A percentile compares a stretch with the other conserved stretches of the same genome.
These are phyloP conservation scores for Hormiphora californensis DNA, from an alignment of 37 sponge, comb jelly and placozoan genomes.

Conservation along the genomic window DNA sequence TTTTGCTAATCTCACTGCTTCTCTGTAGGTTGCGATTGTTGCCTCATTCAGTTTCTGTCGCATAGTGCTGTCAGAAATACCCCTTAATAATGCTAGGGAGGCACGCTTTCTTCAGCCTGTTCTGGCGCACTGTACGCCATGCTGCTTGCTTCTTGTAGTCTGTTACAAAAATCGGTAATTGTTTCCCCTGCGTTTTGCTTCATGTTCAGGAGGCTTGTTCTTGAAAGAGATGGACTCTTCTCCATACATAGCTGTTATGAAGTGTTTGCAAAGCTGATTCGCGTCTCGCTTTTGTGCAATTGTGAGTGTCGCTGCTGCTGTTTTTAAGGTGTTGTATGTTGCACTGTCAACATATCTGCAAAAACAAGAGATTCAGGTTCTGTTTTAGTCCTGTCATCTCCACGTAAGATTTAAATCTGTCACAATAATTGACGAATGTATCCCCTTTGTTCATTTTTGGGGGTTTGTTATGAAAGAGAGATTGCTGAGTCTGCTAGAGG, in stretches of 20 bases:
- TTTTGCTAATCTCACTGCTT: constrained; percentile 7
- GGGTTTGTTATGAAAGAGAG: too few species aligned
- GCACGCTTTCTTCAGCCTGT: neutral
- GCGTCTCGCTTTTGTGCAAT: neutral
- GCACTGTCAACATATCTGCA: too few species aligned
- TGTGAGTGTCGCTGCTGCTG: neutral
- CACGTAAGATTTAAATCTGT: too few species aligned
- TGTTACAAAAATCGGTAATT: neutral
- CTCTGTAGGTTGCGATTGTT: neutral
- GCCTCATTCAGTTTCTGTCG: neutral
- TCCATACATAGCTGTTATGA: neutral
- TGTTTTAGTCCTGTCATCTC: too few species aligned
- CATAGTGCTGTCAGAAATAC: neutral
- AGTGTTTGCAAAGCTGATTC: neutral
- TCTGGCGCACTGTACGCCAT: neutral
- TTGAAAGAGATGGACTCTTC: neutral
- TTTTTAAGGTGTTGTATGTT: too few species aligned
- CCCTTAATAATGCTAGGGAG: neutral
- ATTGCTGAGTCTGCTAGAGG: too few species aligned
- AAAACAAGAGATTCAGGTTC: too few species aligned
- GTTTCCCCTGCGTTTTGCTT: neutral
- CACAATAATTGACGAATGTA: too few species aligned
- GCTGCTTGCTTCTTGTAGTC: neutral
- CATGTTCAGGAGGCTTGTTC: neutral
- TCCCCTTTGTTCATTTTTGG: too few species aligned